Evolutionary conservation across 2,888 invertebrate genomes (phyloP).

Genomic region (Pollenia angustigena): DNA sequence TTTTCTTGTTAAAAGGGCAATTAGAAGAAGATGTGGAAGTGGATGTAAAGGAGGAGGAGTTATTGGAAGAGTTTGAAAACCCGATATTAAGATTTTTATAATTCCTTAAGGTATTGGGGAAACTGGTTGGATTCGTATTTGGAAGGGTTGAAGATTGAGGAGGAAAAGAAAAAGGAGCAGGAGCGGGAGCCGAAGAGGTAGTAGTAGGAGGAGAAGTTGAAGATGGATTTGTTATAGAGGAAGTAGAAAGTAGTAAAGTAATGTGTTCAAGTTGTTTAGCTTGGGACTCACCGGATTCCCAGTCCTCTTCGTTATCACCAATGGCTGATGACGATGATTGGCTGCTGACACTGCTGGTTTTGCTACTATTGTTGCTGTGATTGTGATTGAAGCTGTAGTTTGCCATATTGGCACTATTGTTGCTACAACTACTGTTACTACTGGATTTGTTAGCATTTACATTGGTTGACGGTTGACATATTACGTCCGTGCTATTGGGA

Average conservation of each 20-base stretch:
- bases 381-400: constrained; percentile 70
- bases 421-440: constrained; percentile 64
- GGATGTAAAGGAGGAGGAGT: constrained; percentile 41
- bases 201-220: constrained; percentile 64
- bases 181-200: constrained; percentile 33
- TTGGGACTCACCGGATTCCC: constrained; percentile 84
- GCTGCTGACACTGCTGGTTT: constrained; percentile 78
- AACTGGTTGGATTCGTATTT: constrained; percentile 27
- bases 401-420: constrained; percentile 51
- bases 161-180: constrained; percentile 38
- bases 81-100: constrained; percentile 54
- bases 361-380: constrained; percentile 76
- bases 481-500: constrained; percentile 31
- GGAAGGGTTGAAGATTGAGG: constrained; percentile 40
- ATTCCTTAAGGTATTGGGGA: constrained; percentile 54
- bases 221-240: constrained; percentile 76
- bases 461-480: constrained; percentile 63
- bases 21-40: constrained; percentile 50
- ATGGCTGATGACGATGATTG: constrained; percentile 80
- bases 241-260: constrained; percentile 76
- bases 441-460: constrained; percentile 69
- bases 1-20: constrained; percentile 69
- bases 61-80: constrained; percentile 61
- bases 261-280: constrained; percentile 76
- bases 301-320: constrained; percentile 82